Conservation (phyloP, 1,140 invertebrate species). For the Stenopsyche tienmushanensis region DNA sequence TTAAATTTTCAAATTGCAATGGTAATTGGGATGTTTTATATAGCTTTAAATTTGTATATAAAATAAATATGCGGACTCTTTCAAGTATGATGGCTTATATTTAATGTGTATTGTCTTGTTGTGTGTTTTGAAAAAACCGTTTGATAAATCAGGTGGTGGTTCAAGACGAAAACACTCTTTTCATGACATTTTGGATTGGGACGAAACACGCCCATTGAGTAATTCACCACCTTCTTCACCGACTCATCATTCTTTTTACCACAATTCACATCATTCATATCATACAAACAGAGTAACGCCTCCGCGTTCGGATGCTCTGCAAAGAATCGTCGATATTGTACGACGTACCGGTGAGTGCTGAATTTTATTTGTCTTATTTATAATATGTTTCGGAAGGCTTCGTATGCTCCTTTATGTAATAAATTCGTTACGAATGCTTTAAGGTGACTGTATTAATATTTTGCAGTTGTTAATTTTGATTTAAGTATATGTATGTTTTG, state of each 20-base stretch:
- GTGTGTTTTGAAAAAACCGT: too few relatives aligned
- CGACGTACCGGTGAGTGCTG: slow-evolving; percentile 64
- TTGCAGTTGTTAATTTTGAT: too few relatives aligned
- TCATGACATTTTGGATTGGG: slow-evolving; percentile 72
- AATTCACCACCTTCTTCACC: slow-evolving; percentile 56
- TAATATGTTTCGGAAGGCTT: too few relatives aligned
- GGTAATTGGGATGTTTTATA: too few relatives aligned
- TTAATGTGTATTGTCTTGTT: too few relatives aligned
- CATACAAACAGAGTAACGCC: slow-evolving; percentile 35
- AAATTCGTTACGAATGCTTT: too few relatives aligned
- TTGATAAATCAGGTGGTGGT: slow-evolving; percentile 43
- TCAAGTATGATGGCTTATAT: too few relatives aligned
- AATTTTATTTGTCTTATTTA: slow-evolving; percentile 1
- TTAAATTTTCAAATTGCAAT: too few relatives aligned
- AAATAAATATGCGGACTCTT: too few relatives aligned
- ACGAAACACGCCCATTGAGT: slow-evolving; percentile 61
- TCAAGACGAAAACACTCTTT: slow-evolving; percentile 70
- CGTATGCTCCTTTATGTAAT: too few relatives aligned
- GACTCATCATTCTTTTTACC: slow-evolving; percentile 45
- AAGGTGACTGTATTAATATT: slow-evolving; percentile 1
- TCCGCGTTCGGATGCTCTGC: slow-evolving; percentile 67
- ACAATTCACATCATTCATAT: slow-evolving; percentile 44
- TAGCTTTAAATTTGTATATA: too few relatives aligned
- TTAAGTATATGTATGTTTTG: too few relatives aligned
- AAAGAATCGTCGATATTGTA: slow-evolving; percentile 77